A percentile compares a stretch with the other conserved stretches of the same genome.
phyloP scores from a whole-genome alignment of 2,888 invertebrate genomes.

The Pegoplata infirma region DNA sequence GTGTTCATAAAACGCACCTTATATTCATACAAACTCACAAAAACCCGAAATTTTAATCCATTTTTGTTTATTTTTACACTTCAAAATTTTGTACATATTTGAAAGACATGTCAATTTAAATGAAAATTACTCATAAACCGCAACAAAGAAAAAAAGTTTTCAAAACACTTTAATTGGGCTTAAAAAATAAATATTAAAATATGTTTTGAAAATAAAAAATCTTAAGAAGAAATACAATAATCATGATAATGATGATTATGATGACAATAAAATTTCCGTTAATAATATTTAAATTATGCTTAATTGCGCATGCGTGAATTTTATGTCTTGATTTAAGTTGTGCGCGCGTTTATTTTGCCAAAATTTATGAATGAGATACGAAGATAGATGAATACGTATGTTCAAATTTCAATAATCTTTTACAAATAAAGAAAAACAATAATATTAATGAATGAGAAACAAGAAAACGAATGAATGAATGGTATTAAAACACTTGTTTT shows the following conservation, averaged over 20 bases:
- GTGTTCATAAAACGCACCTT: too few species aligned
- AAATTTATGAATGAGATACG: not conserved
- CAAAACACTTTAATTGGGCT: too few species aligned
- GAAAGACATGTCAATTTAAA: not conserved
- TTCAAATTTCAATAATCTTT: not conserved
- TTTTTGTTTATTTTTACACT: too few species aligned
- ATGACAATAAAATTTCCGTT: not conserved
- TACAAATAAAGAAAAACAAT: not conserved
- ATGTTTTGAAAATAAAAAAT: too few species aligned
- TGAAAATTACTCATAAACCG: not conserved
- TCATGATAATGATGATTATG: not conserved
- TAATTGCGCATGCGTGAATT: constrained; percentile 2
- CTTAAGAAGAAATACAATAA: not conserved
- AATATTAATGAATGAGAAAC: not conserved
- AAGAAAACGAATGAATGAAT: constrained; percentile 37
- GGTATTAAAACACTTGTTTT: constrained; percentile 4
- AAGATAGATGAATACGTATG: too few species aligned
- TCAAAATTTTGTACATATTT: not conserved
- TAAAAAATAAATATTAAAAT: too few species aligned
- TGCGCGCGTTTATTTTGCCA: constrained; percentile 3
- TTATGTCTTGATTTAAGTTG: constrained; percentile 14
- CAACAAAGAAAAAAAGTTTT: too few species aligned
- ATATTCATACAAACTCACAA: too few species aligned
- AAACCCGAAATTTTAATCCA: too few species aligned
- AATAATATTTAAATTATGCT: not conserved